Evolutionary conservation across 2,797 vertebrate species (phyloP).

Genomic region (Perodicticus potto): DNA sequence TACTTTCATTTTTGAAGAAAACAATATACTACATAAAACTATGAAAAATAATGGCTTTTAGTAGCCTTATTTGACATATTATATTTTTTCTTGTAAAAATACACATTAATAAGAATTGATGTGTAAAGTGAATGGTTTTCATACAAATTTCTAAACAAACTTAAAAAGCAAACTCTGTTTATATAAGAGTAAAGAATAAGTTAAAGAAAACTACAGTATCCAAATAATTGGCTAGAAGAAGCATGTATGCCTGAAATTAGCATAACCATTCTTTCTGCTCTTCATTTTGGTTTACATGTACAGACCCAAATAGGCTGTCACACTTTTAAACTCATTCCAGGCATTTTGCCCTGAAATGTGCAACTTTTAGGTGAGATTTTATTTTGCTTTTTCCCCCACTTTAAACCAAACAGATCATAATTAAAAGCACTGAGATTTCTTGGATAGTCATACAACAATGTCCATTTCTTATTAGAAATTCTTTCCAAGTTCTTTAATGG

Average conservation of each 20-base stretch:
- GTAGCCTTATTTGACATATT: background rate
- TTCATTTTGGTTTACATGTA: conserved; percentile 37
- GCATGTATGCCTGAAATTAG: background rate
- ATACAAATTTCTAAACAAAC: conserved; percentile 52
- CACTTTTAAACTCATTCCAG: background rate
- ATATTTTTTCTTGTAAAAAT: conserved; percentile 30
- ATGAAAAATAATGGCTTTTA: conserved; percentile 33
- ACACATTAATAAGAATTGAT: background rate
- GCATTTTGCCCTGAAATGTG: background rate
- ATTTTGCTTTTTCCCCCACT: background rate
- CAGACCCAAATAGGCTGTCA: conserved; percentile 40
- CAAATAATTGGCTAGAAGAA: conserved; percentile 4
- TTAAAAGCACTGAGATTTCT: conserved; percentile 42
- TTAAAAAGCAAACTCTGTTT: background rate
- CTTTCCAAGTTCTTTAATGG: conserved; percentile 43
- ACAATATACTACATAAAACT: conserved; percentile 14
- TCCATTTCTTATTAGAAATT: conserved; percentile 45
- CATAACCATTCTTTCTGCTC: background rate
- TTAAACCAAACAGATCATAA: conserved; percentile 36
- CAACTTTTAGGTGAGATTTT: conserved; percentile 33
- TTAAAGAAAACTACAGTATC: conserved; percentile 3
- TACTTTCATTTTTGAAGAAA: conserved; percentile 37
- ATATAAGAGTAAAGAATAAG: background rate
- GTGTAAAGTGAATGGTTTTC: background rate
- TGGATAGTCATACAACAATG: conserved; percentile 21